These are phyloP conservation scores for Sebastes fasciatus DNA, from an alignment of 2,113 vertebrate genomes.

Conservation along the genomic window DNA sequence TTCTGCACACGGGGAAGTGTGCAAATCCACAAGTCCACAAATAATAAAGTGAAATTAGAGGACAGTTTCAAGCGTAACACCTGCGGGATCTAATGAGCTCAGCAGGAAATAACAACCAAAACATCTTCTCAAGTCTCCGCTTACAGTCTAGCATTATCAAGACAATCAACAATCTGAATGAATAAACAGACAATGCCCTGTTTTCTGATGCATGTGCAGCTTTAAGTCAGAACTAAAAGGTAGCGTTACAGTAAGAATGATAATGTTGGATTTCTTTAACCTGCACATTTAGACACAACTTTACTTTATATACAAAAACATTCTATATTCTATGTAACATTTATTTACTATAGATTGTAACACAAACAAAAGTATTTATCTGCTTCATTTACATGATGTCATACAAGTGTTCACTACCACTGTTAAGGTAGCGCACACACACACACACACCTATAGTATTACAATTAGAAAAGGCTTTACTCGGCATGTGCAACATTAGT, in stretches of 20 bases:
- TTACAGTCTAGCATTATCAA: not conserved
- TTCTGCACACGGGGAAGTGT: not conserved
- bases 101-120: not conserved
- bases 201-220: conserved; percentile 6
- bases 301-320: conserved; percentile 51
- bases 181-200: not conserved
- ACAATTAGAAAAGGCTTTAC: conserved; percentile 65
- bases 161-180: not conserved
- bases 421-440: conserved; percentile 43
- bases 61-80: conserved; percentile 4
- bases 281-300: conserved; percentile 31
- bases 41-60: not conserved
- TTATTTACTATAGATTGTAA: conserved; percentile 53
- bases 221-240: not conserved
- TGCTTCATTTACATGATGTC: conserved; percentile 56
- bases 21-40: not conserved
- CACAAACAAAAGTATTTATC: conserved; percentile 38
- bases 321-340: conserved; percentile 62
- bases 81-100: not conserved
- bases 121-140: not conserved
- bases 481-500: conserved; percentile 62
- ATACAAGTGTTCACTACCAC: conserved; percentile 58
- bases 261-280: not conserved
- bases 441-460: conserved; percentile 36
- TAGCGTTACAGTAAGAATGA: not conserved